These are phyloP conservation scores for Channa maculata DNA, from an alignment of 2,113 vertebrate species.

Conservation along the genomic window DNA sequence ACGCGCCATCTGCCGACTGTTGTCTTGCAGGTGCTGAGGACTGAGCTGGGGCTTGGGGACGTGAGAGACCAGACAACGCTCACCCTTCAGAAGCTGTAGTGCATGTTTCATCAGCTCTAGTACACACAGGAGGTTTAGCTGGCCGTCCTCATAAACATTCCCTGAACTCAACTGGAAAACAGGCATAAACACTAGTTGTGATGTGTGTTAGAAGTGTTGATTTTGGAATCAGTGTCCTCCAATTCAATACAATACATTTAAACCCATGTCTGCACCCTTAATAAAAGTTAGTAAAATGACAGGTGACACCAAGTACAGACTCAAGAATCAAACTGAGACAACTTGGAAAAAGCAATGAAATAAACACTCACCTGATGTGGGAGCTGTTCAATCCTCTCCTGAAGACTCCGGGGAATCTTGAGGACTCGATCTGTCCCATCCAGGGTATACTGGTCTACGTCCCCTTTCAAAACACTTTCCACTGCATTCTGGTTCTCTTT, in stretches of 20 bases:
- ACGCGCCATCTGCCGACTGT: slow-evolving; percentile 57
- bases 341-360: no score
- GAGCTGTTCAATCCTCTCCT: slow-evolving; percentile 80
- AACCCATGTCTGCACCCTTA: no score
- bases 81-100: slow-evolving; percentile 80
- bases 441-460: slow-evolving; percentile 77
- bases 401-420: slow-evolving; percentile 81
- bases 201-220: no score
- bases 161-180: slow-evolving; percentile 80
- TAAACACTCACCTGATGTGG: slow-evolving; percentile 78
- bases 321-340: no score
- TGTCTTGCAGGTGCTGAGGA: slow-evolving; percentile 70
- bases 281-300: no score
- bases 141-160: slow-evolving; percentile 86
- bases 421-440: slow-evolving; percentile 82
- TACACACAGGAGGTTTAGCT: slow-evolving; percentile 87
- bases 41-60: slow-evolving; percentile 57
- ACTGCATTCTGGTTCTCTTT: slow-evolving; percentile 84
- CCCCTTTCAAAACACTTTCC: slow-evolving; percentile 81
- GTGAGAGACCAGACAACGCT: slow-evolving; percentile 52
- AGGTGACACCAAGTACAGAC: no score
- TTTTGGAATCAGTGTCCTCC: no score
- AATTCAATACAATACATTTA: no score
- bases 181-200: neutral
- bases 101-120: slow-evolving; percentile 88